Evolutionary conservation across 2,113 vertebrate species (phyloP).

Genomic region (Amphilophus citrinellus): DNA sequence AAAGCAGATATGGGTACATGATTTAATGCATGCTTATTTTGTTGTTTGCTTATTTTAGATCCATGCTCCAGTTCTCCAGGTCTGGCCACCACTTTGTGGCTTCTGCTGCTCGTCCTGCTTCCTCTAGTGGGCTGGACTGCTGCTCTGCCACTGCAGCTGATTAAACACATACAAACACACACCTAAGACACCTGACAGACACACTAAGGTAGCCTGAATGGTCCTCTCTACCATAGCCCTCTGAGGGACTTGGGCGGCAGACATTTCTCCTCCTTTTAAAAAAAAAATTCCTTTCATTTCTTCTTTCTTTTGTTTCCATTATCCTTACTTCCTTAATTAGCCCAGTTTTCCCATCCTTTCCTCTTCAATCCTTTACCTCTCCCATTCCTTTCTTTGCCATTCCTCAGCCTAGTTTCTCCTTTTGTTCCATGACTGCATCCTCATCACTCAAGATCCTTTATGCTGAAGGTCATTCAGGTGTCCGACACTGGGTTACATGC

Average conservation of each 20-base stretch:
- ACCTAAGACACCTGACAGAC: no score
- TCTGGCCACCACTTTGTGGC: constrained; percentile 87
- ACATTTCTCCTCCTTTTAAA: not conserved
- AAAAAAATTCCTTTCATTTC: no score
- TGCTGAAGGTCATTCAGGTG: no score
- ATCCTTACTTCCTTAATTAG: no score
- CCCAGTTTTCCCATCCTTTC: no score
- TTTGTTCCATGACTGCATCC: no score
- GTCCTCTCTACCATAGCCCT: not conserved
- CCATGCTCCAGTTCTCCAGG: constrained; percentile 92
- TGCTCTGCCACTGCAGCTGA: not conserved
- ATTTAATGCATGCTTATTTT: not conserved
- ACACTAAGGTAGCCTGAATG: no score
- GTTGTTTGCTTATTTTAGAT: constrained; percentile 78
- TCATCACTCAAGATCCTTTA: no score
- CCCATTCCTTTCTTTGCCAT: no score
- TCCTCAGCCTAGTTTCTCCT: no score
- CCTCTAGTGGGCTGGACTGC: constrained; percentile 82
- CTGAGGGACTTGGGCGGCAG: not conserved
- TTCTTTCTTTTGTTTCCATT: not conserved
- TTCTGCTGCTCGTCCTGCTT: constrained; percentile 88
- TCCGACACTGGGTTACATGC: no score
- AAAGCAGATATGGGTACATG: not conserved
- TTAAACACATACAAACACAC: constrained; percentile 8
- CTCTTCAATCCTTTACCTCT: no score